These are phyloP conservation scores for Hippocampus barbouri DNA, from an alignment of 2,113 vertebrate genomes.

Conservation along the genomic window DNA sequence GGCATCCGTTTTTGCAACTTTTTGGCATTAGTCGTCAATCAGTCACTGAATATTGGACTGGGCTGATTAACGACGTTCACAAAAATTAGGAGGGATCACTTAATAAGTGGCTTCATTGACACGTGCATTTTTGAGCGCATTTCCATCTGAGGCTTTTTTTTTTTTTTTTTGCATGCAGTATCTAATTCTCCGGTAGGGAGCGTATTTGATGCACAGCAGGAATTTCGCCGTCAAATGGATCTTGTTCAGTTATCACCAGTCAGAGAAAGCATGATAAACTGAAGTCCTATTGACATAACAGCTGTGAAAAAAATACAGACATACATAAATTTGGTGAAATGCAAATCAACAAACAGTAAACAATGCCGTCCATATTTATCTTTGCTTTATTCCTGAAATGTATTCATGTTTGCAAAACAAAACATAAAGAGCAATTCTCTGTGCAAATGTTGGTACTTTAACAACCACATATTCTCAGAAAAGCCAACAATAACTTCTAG, in stretches of 20 bases:
- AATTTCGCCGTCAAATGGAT: constrained; percentile 16
- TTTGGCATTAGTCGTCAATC: not conserved
- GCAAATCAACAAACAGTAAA: not conserved
- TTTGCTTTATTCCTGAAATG: constrained; percentile 68
- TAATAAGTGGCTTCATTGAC: not conserved
- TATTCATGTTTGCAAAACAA: constrained; percentile 74
- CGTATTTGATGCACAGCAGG: constrained; percentile 48
- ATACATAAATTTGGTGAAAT: not conserved
- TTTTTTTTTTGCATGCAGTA: constrained; percentile 10
- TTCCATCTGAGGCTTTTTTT: not conserved
- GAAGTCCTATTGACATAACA: constrained; percentile 4
- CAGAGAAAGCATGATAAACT: constrained; percentile 5
- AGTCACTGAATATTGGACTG: not conserved
- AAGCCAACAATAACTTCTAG: constrained; percentile 46
- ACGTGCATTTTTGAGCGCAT: not conserved
- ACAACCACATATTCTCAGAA: constrained; percentile 59
- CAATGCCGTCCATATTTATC: constrained; percentile 12
- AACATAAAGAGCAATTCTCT: constrained; percentile 63
- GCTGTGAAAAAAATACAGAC: constrained; percentile 2
- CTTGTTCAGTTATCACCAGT: constrained; percentile 7
- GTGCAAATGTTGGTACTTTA: constrained; percentile 72
- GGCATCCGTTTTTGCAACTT: not conserved
- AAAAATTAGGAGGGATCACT: not conserved
- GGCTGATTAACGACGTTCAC: not conserved
- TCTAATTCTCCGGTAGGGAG: constrained; percentile 55